phyloP scores from a whole-genome alignment of 2,797 vertebrate species.

The Gymnodraco acuticeps region DNA sequence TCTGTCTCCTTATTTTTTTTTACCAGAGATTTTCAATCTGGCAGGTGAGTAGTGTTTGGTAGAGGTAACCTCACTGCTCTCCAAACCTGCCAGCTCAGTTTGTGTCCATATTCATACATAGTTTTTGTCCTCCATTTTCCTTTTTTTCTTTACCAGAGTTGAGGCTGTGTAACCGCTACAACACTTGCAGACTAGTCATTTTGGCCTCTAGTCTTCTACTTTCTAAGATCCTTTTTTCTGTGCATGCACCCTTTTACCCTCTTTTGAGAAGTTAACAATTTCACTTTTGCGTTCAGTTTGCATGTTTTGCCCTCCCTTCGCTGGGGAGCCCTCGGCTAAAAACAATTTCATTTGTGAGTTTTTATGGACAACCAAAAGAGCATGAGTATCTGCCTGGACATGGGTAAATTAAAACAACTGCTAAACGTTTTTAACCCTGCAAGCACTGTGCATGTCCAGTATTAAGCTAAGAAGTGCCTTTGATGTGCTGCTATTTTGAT shows the following conservation, averaged over 20 bases:
- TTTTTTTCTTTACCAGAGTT: constrained; percentile 23
- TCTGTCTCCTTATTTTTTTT: constrained; percentile 86
- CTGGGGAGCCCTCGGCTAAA: not conserved
- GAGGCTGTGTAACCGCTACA: constrained; percentile 25
- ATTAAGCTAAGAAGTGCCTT: not conserved
- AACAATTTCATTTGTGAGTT: not conserved
- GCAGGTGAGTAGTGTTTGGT: constrained; percentile 88
- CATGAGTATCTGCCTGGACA: not conserved
- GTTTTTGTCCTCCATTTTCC: constrained; percentile 6
- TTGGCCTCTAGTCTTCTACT: constrained; percentile 39
- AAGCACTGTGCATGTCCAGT: not conserved
- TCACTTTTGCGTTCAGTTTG: constrained; percentile 33
- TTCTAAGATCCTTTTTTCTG: not conserved
- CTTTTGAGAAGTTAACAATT: not conserved
- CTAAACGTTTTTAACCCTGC: not conserved
- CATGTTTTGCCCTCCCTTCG: constrained; percentile 42
- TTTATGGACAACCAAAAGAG: not conserved
- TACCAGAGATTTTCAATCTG: constrained; percentile 88
- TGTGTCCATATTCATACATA: constrained; percentile 70
- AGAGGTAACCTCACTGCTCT: constrained; percentile 75
- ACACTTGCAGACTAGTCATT: constrained; percentile 33
- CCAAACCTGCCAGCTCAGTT: constrained; percentile 69
- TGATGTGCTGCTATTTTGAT: constrained; percentile 19
- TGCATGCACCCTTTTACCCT: constrained; percentile 48
- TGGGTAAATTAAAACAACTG: not conserved